Evolutionary conservation across 2,797 vertebrate species (phyloP), one percentile per base, ranked within the genome.

Genomic region (Microcaecilia unicolor): DNA sequence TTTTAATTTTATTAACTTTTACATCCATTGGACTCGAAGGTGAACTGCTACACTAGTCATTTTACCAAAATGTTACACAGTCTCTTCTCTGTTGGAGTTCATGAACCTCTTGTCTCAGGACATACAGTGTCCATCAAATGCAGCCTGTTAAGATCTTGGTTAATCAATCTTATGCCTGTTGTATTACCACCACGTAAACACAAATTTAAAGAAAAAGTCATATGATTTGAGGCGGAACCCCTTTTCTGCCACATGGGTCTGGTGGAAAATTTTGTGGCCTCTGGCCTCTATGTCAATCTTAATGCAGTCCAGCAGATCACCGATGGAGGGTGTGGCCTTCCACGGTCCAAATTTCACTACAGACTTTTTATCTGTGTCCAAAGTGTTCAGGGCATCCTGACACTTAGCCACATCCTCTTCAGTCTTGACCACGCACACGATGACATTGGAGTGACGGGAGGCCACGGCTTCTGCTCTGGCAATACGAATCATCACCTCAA

Each of bases 281-380:
- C 74, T 83, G 11, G 52, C 70, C 53, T 83, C 74, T 1, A 97
- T 64, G 58, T 97, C 93, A 78, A 76, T 86, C 47, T 67, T 72
- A 18, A 97, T 77, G 27, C 90, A 96, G 58, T 92, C 82, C 58
- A 96, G 64, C 32, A 97, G 72, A 44, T 97, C 92, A 1, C 36
- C 10, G 8, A 76, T 71, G 3, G 51, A 45, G 0, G 81, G 81
- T 0, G 55, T 31, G 1, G 81, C 81, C 23, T 88, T 91, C 92
- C 93, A 97, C 2, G 93, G 93, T 1, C 92, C 93, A 2, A 97
- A 97, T 3, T 77, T 91, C 61, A 98, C 90, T 42, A 91, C 86
- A 0, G 90, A 91, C 22, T 83, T 86, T 57, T 87, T 90, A 7
- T 75, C 70, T 0, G 39, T 74, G 28, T 86, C 88, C 61, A 93